phyloP scores from a whole-genome alignment of 2,113 vertebrate genomes.

The Nerophis ophidion region DNA sequence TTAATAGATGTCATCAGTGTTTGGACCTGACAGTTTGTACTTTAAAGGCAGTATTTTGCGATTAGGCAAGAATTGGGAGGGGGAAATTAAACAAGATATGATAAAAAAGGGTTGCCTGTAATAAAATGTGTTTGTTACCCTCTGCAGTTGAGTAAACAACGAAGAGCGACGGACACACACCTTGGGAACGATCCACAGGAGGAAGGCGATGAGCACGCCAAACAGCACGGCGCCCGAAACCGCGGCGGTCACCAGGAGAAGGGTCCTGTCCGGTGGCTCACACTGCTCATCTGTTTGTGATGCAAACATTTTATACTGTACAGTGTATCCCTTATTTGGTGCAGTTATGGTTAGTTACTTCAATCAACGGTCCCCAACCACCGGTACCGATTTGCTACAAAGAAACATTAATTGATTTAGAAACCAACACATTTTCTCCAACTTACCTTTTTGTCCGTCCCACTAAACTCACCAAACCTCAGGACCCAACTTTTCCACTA shows the following conservation, averaged over 20 bases:
- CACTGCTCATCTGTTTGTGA: neutral
- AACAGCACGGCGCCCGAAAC: slow-evolving; percentile 18
- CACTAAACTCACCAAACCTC: no score
- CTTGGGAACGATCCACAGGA: slow-evolving; percentile 32
- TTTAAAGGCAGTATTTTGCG: no score
- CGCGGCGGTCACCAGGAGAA: slow-evolving; percentile 12
- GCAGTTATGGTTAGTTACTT: no score
- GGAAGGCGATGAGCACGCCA: neutral
- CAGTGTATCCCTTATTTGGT: no score
- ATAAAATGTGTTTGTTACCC: neutral
- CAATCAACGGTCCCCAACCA: neutral
- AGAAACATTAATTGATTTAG: no score
- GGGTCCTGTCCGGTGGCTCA: rapidly evolving
- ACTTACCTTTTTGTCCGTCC: no score
- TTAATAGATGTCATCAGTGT: no score
- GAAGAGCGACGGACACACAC: slow-evolving; percentile 11
- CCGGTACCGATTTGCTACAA: no score
- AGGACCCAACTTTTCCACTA: no score
- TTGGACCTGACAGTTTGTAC: no score
- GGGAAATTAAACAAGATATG: neutral
- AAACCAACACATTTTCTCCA: no score
- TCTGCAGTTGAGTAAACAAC: neutral
- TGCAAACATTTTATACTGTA: neutral
- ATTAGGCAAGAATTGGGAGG: neutral
- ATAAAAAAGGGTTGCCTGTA: no score